Evolutionary conservation across 2,797 vertebrate genomes (phyloP).

Genomic region (Agapornis canus): DNA sequence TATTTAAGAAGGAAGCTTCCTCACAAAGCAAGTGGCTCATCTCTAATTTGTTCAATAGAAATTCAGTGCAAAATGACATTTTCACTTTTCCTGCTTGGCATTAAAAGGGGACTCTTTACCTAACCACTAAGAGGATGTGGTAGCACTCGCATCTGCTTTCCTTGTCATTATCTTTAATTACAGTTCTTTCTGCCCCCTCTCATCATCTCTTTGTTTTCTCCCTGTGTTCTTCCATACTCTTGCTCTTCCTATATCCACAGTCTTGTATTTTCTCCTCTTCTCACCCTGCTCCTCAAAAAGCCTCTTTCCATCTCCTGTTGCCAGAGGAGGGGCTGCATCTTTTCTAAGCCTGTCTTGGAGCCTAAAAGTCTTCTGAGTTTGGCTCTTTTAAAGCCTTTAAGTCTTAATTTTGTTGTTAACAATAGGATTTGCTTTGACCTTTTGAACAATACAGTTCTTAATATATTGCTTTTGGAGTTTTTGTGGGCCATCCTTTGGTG

Average conservation of each 20-base stretch:
- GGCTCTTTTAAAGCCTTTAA: not conserved
- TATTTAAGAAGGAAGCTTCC: not conserved
- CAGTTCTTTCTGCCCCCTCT: not conserved
- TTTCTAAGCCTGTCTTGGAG: not conserved
- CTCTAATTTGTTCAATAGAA: not conserved
- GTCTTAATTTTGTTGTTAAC: not conserved
- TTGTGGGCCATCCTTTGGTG: not conserved
- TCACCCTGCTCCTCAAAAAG: not conserved
- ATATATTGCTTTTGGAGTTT: not conserved
- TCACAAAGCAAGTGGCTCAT: not conserved
- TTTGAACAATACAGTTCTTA: not conserved
- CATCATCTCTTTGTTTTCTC: not conserved
- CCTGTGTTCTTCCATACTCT: not conserved
- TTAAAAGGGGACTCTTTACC: not conserved
- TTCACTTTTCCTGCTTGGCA: not conserved
- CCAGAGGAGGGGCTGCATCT: not conserved
- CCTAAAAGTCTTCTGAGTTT: not conserved
- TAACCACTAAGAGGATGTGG: slow-evolving; percentile 2
- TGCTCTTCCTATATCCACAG: not conserved
- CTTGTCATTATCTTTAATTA: slow-evolving; percentile 34
- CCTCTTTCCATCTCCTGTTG: not conserved
- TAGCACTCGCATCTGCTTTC: not conserved
- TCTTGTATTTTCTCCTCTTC: not conserved
- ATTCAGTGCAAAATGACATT: not conserved
- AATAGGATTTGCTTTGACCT: not conserved